Evolutionary conservation across 92 coral and sea anemone genomes (phyloP).

Genomic region (Porites divaricata): DNA sequence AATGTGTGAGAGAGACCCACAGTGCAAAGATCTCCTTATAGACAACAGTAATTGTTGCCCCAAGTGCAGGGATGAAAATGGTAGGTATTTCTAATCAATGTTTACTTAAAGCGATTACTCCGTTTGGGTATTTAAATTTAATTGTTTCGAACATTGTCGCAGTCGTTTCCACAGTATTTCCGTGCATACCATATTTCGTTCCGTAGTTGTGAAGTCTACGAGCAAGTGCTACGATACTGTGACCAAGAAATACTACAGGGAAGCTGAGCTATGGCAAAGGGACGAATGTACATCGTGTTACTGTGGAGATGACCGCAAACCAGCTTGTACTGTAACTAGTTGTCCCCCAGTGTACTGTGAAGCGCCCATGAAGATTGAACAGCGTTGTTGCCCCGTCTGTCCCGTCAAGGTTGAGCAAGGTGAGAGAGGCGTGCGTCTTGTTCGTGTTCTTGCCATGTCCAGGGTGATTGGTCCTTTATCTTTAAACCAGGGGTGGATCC

Average conservation of each 20-base stretch:
- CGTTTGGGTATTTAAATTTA: too few species aligned
- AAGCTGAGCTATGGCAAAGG: constrained; percentile 94
- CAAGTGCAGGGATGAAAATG: constrained; percentile 79
- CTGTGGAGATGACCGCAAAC: constrained; percentile 75
- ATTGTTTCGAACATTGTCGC: not conserved
- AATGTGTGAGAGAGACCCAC: constrained; percentile 83
- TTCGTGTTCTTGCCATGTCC: not conserved
- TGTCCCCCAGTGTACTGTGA: constrained; percentile 71
- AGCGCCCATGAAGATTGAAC: constrained; percentile 70
- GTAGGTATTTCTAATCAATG: constrained; percentile 20
- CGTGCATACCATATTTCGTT: not conserved
- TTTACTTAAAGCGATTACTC: not conserved
- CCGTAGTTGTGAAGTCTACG: constrained; percentile 63
- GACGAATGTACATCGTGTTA: constrained; percentile 94
- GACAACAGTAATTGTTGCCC: constrained; percentile 97
- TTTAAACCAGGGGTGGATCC: too few species aligned
- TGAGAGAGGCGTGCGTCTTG: constrained; percentile 5
- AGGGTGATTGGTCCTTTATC: not conserved
- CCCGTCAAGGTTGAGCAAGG: constrained; percentile 72
- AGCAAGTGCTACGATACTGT: constrained; percentile 89
- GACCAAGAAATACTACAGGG: constrained; percentile 82
- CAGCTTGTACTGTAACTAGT: constrained; percentile 74
- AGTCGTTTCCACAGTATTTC: not conserved
- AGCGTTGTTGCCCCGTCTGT: constrained; percentile 92
- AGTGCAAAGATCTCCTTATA: constrained; percentile 84